These are phyloP conservation scores for Erethizon dorsatum DNA, from an alignment of 2,797 vertebrate genomes.

Conservation along the genomic window DNA sequence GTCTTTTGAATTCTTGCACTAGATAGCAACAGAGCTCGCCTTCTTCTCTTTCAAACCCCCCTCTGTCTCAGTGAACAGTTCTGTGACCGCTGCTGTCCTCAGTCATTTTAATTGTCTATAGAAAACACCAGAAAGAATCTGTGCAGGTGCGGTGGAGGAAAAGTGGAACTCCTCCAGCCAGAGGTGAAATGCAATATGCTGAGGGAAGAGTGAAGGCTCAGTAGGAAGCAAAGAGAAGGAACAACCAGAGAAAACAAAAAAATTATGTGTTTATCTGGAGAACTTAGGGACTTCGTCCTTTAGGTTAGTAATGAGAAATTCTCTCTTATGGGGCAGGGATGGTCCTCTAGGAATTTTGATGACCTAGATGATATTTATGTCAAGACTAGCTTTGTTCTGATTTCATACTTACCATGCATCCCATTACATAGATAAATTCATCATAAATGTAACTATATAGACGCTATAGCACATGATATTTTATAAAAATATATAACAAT, in stretches of 20 bases:
- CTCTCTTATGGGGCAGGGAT: neutral
- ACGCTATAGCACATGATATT: neutral
- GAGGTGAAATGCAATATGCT: neutral
- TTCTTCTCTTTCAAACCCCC: neutral
- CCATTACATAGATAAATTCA: neutral
- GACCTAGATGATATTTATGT: neutral
- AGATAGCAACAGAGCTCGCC: neutral
- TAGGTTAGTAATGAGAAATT: neutral
- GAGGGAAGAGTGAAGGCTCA: neutral
- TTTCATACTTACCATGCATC: neutral
- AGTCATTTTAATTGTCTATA: neutral
- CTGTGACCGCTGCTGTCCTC: neutral
- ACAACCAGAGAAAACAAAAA: neutral
- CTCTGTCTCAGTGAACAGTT: neutral
- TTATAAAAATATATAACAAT: neutral
- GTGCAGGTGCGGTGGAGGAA: neutral
- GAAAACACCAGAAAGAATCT: neutral
- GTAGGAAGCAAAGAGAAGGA: neutral
- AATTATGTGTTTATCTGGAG: neutral
- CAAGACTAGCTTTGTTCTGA: slow-evolving; percentile 6
- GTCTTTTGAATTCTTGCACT: neutral
- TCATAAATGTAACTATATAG: neutral
- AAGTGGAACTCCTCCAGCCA: neutral
- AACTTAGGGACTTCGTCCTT: neutral
- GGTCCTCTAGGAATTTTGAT: neutral